phyloP scores from a whole-genome alignment of 2,888 invertebrate species.

The Physocephala rufipes region DNA sequence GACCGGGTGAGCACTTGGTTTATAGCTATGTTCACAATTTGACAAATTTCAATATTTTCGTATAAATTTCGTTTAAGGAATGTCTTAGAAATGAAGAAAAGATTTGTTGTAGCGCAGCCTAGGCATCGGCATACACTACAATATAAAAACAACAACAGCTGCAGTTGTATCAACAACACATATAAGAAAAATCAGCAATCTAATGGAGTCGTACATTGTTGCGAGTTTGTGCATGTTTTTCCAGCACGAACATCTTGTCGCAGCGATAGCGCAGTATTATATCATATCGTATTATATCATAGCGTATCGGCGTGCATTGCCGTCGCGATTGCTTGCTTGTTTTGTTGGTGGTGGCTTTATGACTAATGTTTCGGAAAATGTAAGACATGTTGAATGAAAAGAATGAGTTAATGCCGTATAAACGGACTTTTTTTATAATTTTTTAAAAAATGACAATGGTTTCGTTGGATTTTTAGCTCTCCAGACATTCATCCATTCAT shows the following conservation, averaged over 20 bases:
- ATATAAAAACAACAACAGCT: background rate
- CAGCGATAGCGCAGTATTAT: background rate
- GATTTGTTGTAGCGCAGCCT: background rate
- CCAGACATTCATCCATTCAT: too few relatives aligned
- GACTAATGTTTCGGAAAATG: constrained; percentile 27
- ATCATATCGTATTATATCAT: background rate
- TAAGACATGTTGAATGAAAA: constrained; percentile 12
- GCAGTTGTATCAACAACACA: background rate
- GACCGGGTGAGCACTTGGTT: constrained; percentile 1
- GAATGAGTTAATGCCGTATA: background rate
- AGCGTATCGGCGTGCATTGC: background rate
- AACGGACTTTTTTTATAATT: background rate
- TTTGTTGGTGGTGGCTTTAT: constrained; percentile 9
- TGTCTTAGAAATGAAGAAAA: background rate
- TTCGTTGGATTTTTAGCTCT: background rate
- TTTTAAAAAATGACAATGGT: background rate
- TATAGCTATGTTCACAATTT: constrained; percentile 17
- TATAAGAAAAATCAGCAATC: too few relatives aligned
- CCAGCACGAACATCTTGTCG: background rate
- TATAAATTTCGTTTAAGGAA: background rate
- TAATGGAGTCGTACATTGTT: constrained; percentile 32
- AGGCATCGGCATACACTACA: background rate
- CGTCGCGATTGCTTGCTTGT: too few relatives aligned
- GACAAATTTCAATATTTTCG: constrained; percentile 1
- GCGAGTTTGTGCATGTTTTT: constrained; percentile 15